Evolutionary conservation across 2,113 vertebrate genomes (phyloP).

Genomic region (Equus przewalskii): DNA sequence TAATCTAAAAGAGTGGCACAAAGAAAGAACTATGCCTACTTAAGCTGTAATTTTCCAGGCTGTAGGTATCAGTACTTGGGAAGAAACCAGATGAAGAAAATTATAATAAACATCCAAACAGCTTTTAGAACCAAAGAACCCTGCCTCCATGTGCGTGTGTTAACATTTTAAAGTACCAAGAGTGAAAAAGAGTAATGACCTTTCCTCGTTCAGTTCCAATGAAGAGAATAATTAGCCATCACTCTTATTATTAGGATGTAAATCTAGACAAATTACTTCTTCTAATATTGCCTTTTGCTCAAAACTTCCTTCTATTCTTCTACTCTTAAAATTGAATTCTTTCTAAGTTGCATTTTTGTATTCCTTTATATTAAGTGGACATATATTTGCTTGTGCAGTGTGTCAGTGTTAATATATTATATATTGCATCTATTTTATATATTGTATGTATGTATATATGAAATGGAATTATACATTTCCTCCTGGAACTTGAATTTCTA

Average conservation of each 20-base stretch:
- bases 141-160: neutral
- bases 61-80: neutral
- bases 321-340: neutral
- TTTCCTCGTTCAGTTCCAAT: neutral
- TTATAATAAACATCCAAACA: neutral
- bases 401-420: neutral
- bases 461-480: neutral
- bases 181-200: neutral
- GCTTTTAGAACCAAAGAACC: neutral
- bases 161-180: conserved; percentile 9
- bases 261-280: neutral
- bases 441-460: neutral
- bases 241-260: neutral
- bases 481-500: neutral
- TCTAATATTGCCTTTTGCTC: neutral
- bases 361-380: neutral
- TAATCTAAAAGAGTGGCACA: neutral
- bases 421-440: neutral
- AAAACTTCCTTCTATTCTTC: neutral
- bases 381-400: neutral
- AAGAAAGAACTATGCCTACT: neutral
- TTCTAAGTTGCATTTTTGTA: neutral
- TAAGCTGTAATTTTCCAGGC: neutral
- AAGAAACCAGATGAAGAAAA: neutral
- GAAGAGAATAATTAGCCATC: neutral